A percentile compares a stretch with the other conserved stretches of the same genome.
Evolutionary conservation across 2,797 vertebrate genomes (phyloP).

Genomic region (Parambassis ranga): DNA sequence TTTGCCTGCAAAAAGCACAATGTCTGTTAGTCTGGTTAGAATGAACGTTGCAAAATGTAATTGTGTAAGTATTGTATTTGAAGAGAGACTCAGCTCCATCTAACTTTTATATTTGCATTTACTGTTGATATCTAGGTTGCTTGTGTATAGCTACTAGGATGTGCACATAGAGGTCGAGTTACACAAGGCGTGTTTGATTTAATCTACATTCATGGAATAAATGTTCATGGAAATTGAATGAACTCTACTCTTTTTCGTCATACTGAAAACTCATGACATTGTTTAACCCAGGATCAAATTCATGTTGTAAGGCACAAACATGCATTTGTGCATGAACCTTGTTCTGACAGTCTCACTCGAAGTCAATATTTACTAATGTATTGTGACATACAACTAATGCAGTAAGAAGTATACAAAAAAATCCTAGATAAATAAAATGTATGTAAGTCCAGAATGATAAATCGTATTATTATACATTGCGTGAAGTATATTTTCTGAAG

Average conservation of each 20-base stretch:
- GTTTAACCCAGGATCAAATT: conserved; percentile 32
- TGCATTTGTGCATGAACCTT: background rate
- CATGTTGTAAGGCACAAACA: conserved; percentile 4
- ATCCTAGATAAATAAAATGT: background rate
- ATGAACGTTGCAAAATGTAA: too few species aligned
- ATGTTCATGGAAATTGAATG: conserved; percentile 54
- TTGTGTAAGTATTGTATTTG: background rate
- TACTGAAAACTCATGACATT: conserved; percentile 48
- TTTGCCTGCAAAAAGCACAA: background rate
- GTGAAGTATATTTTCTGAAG: background rate
- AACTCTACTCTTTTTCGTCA: conserved; percentile 27
- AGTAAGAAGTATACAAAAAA: background rate
- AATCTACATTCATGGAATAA: conserved; percentile 63
- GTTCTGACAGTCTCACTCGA: background rate
- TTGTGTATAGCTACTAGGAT: conserved; percentile 14
- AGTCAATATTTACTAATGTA: background rate
- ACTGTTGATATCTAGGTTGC: too few species aligned
- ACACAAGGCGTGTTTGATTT: conserved; percentile 43
- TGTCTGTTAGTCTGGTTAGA: too few species aligned
- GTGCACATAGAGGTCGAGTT: conserved; percentile 38
- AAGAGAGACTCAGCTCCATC: too few species aligned
- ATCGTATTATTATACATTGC: too few species aligned
- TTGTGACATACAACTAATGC: too few species aligned
- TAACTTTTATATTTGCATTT: too few species aligned
- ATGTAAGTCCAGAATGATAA: too few species aligned